A percentile compares a stretch with the other conserved stretches of the same genome.
These are phyloP conservation scores for Empidonax alnorum DNA, from an alignment of 2,113 vertebrate species.

Conservation along the genomic window DNA sequence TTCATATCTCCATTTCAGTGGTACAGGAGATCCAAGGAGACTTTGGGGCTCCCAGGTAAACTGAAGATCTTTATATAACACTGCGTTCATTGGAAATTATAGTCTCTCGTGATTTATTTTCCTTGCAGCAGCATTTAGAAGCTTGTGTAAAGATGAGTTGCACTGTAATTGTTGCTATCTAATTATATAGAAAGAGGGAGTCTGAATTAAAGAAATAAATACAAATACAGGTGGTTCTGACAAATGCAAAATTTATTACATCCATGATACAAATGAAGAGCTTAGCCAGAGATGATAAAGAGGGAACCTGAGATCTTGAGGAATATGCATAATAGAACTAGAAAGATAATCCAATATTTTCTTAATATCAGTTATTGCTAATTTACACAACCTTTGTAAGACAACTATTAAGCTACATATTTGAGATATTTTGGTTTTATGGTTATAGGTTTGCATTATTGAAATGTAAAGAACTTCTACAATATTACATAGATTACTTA, in stretches of 20 bases:
- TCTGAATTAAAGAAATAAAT: not conserved
- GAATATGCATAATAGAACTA: not conserved
- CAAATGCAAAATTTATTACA: not conserved
- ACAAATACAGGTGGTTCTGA: not conserved
- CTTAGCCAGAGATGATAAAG: not conserved
- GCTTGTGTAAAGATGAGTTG: not conserved
- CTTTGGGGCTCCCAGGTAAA: not conserved
- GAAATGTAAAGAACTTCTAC: not conserved
- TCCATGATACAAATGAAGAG: not conserved
- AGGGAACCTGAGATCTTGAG: not conserved
- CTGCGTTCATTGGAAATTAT: not conserved
- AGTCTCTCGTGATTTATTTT: not conserved
- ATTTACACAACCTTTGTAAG: not conserved
- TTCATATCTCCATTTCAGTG: not conserved
- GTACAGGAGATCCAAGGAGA: not conserved
- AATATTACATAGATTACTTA: not conserved
- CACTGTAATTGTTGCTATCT: not conserved
- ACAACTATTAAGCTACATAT: not conserved
- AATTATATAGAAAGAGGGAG: not conserved
- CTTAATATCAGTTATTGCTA: not conserved
- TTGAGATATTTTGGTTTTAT: not conserved
- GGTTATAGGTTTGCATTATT: not conserved
- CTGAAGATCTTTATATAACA: not conserved
- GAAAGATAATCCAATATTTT: not conserved
- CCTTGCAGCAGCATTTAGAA: not conserved